Evolutionary conservation across 1,140 invertebrate genomes (phyloP).

Genomic region (Drosophila varians): DNA sequence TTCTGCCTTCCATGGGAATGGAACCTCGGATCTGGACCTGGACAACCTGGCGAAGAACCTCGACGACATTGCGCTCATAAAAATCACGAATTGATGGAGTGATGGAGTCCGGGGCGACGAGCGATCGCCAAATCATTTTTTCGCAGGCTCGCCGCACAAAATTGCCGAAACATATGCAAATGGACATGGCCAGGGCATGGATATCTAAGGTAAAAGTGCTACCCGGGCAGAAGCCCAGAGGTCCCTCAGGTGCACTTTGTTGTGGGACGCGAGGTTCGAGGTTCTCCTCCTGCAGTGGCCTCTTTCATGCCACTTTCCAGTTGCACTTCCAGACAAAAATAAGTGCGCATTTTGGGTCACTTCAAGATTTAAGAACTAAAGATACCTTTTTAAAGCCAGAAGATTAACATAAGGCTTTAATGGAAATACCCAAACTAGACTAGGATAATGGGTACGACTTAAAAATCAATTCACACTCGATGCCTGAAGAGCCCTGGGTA

Average conservation of each 20-base stretch:
- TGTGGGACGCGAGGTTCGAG: constrained; percentile 7
- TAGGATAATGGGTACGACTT: not conserved
- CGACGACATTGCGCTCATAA: constrained; percentile 81
- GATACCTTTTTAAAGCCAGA: not conserved
- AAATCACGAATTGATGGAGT: constrained; percentile 84
- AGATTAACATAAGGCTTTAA: not conserved
- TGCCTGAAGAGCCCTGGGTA: constrained; percentile 35
- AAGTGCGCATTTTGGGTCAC: not conserved
- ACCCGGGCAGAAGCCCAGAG: constrained; percentile 28
- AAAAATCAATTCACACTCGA: constrained; percentile 83
- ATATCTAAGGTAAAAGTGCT: constrained; percentile 2
- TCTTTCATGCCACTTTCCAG: constrained; percentile 35
- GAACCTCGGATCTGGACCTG: constrained; percentile 4
- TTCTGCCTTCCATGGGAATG: constrained; percentile 18
- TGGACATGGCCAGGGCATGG: constrained; percentile 26
- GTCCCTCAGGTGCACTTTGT: constrained; percentile 45
- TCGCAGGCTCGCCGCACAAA: constrained; percentile 61
- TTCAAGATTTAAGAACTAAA: not conserved
- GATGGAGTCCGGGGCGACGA: constrained; percentile 48
- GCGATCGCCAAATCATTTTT: constrained; percentile 82
- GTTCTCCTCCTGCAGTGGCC: constrained; percentile 2
- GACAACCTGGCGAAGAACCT: constrained; percentile 10
- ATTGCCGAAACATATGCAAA: constrained; percentile 81
- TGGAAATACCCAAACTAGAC: not conserved
- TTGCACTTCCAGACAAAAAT: constrained; percentile 32